phyloP scores from a whole-genome alignment of 2,113 vertebrate species.

The Procavia capensis region DNA sequence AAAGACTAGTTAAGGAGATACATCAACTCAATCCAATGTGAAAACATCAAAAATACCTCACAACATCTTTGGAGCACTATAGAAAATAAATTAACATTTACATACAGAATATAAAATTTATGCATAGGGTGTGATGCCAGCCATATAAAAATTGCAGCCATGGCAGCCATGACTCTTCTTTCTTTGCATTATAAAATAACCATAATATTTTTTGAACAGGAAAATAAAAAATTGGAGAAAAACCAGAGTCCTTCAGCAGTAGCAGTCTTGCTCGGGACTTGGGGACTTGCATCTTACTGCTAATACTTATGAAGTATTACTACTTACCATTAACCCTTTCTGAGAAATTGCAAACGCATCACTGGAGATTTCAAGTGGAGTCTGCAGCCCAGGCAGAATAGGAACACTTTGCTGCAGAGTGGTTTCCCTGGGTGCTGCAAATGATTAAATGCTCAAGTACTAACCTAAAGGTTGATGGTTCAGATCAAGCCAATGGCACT shows the following conservation, averaged over 20 bases:
- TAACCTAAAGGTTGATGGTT: too few species aligned
- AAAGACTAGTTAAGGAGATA: neutral
- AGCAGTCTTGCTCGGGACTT: neutral
- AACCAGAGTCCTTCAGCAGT: too few species aligned
- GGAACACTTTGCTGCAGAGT: neutral
- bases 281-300: neutral
- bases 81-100: neutral
- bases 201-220: too few species aligned
- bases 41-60: neutral
- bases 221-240: neutral
- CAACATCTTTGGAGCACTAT: neutral
- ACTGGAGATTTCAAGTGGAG: neutral
- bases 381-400: neutral
- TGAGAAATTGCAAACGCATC: neutral
- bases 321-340: neutral
- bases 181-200: neutral
- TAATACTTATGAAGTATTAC: neutral
- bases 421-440: too few species aligned
- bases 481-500: too few species aligned
- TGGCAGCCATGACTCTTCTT: neutral
- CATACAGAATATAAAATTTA: neutral
- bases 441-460: too few species aligned
- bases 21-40: neutral
- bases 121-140: accelerated
- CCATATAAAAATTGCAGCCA: neutral